Percentiles rank a stretch among this genome's conserved stretches.
phyloP scores from a whole-genome alignment of 2,888 invertebrate species.

The Trachelus tabidus region DNA sequence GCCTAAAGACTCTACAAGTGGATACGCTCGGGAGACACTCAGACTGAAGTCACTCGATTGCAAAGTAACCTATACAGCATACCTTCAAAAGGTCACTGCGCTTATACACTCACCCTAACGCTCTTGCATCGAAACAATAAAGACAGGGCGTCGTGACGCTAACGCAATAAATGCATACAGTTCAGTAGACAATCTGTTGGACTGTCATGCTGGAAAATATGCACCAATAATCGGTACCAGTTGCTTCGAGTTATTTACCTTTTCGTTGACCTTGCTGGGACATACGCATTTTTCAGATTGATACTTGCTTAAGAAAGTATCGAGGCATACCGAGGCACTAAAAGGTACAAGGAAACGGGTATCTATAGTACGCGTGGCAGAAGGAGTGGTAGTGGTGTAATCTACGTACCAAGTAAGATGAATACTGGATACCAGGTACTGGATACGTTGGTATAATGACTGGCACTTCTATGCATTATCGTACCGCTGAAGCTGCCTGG shows the following conservation, averaged over 20 bases:
- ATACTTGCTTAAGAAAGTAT: background rate
- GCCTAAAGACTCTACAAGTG: conserved; percentile 39
- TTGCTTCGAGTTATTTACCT: background rate
- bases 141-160: background rate
- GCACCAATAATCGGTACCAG: background rate
- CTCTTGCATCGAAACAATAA: background rate
- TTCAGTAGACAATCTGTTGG: background rate
- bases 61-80: background rate
- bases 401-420: conserved; percentile 47
- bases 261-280: background rate
- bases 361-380: background rate
- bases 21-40: conserved; percentile 18
- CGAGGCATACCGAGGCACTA: background rate
- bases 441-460: conserved; percentile 58
- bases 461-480: conserved; percentile 66
- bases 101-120: background rate
- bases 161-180: background rate
- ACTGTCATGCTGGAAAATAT: background rate
- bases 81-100: background rate
- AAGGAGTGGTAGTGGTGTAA: conserved; percentile 47
- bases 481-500: conserved; percentile 49
- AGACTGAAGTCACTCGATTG: background rate
- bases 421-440: conserved; percentile 24
- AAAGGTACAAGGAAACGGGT: background rate
- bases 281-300: background rate